Evolutionary conservation across 2,113 vertebrate genomes (phyloP).

Genomic region (Phainopepla nitens): DNA sequence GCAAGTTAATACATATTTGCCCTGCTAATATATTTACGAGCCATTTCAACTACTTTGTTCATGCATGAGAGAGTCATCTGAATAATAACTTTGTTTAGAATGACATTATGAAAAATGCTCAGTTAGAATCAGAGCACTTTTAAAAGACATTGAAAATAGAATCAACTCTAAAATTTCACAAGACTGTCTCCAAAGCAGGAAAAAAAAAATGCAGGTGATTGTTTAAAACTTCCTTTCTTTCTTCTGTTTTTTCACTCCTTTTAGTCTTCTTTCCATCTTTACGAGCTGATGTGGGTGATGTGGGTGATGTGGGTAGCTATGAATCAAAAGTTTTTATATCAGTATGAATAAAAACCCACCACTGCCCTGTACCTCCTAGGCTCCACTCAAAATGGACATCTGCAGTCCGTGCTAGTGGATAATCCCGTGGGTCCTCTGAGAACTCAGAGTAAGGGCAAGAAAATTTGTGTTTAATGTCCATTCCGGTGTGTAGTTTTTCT

Average conservation of each 20-base stretch:
- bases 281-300: neutral
- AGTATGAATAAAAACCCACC: neutral
- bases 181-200: neutral
- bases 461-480: neutral
- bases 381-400: neutral
- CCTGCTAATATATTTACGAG: constrained; percentile 48
- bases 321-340: neutral
- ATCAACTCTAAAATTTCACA: neutral
- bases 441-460: neutral
- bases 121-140: constrained; percentile 11
- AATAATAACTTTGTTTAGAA: constrained; percentile 49
- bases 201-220: accelerated
- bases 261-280: neutral
- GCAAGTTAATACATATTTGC: constrained; percentile 30
- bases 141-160: constrained; percentile 6
- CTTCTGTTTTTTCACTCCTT: neutral
- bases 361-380: neutral
- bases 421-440: neutral
- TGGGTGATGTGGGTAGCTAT: neutral
- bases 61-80: constrained; percentile 1
- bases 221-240: neutral
- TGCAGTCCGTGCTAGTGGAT: neutral
- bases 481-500: neutral
- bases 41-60: constrained; percentile 18
- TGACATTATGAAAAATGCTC: constrained; percentile 42